Evolutionary conservation across 2,797 vertebrate species (phyloP).

Genomic region (Chelidonichthys spinosus): DNA sequence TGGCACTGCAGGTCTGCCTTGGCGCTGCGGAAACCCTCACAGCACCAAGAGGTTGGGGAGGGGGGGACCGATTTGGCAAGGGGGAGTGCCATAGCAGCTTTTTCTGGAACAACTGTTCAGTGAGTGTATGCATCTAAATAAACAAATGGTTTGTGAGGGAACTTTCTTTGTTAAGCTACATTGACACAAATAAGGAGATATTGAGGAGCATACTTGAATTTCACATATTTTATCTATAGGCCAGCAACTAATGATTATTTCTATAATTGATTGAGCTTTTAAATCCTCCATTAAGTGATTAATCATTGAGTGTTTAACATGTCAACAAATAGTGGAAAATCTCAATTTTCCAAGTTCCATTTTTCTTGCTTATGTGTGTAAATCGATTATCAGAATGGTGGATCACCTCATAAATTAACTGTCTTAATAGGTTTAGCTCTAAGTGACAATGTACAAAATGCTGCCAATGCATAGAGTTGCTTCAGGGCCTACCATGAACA

Average conservation of each 20-base stretch:
- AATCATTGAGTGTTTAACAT: not conserved
- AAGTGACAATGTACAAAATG: not conserved
- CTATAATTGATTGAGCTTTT: not conserved
- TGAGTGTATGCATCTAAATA: constrained; percentile 23
- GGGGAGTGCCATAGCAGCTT: constrained; percentile 24
- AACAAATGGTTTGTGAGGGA: constrained; percentile 29
- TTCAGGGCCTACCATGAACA: not conserved
- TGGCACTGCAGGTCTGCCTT: constrained; percentile 46
- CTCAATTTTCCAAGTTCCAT: not conserved
- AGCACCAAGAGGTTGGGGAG: constrained; percentile 34
- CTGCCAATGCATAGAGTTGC: not conserved
- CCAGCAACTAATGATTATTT: not conserved
- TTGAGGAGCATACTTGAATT: not conserved
- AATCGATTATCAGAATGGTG: not conserved
- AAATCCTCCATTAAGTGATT: not conserved
- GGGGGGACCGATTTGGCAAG: constrained; percentile 29
- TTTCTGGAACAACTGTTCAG: constrained; percentile 56
- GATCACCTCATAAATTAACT: not conserved
- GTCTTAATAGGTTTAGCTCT: not conserved
- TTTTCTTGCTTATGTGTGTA: not conserved
- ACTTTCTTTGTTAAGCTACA: not conserved
- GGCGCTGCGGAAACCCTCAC: constrained; percentile 45
- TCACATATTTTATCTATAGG: not conserved
- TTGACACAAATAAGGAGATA: not conserved
- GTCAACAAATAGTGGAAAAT: not conserved